phyloP scores from a whole-genome alignment of 2,888 invertebrate genomes.

The Galerucella calmariensis region DNA sequence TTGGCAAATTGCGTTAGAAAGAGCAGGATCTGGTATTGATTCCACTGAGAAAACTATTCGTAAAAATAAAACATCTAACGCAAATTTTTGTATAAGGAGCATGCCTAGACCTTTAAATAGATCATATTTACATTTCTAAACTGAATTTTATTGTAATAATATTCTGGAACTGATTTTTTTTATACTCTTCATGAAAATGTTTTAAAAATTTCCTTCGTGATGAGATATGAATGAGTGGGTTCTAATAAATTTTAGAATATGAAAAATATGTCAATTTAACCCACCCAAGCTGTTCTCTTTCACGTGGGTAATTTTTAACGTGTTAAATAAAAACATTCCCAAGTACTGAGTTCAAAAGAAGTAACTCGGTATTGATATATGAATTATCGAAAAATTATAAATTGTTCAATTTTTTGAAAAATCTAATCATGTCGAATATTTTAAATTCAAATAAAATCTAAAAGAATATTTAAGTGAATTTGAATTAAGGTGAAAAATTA shows the following conservation, averaged over 20 bases:
- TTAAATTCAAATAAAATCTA: background rate
- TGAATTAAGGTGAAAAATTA: background rate
- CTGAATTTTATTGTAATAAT: conserved; percentile 4
- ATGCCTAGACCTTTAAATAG: background rate
- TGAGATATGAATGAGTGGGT: background rate
- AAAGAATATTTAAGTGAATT: background rate
- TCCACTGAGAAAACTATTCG: too few species aligned
- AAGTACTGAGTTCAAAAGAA: conserved; percentile 4
- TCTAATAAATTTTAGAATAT: background rate
- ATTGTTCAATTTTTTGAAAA: background rate
- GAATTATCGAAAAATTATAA: background rate
- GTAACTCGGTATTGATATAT: background rate
- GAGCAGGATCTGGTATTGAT: too few species aligned
- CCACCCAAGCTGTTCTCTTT: background rate
- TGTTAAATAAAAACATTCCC: conserved; percentile 11
- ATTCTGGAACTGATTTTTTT: conserved; percentile 9
- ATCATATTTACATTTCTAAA: background rate
- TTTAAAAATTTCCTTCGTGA: background rate
- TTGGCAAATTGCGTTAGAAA: background rate
- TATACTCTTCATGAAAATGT: conserved; percentile 1
- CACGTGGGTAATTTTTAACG: conserved; percentile 2
- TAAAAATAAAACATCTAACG: background rate
- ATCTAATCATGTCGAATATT: background rate
- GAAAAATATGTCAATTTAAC: conserved; percentile 7
- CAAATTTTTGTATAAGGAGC: background rate